Evolutionary conservation across 2,113 vertebrate species (phyloP), one percentile per base, ranked within the genome.

Genomic region (Callospermophilus lateralis): DNA sequence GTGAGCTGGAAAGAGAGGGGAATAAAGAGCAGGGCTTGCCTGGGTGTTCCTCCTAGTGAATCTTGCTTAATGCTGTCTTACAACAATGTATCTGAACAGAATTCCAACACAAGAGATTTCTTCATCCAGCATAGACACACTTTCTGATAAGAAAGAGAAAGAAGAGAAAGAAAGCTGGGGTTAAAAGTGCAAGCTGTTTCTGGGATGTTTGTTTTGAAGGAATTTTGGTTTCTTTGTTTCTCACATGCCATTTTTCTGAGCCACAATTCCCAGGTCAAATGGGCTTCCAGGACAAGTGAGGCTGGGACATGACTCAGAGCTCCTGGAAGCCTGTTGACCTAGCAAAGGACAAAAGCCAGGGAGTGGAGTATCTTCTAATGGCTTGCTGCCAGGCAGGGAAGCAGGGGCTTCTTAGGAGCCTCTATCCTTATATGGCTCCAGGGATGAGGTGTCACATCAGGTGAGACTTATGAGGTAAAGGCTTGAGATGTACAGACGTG

Each of bases 131-230:
- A 22, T 13, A 15, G 6, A 51, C 3, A 12, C 28, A 30, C 68
- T 89, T 58, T 61, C 28, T 4, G 48, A 45, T 34, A 26, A 74
- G 81, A 72, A 84, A 7, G 53, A 84, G 84, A 86, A 86, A 34
- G 65, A 55, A 51, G 48, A 68, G 45, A 79, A 39, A 68, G 45
- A 79, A 76, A 30, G 17, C 96, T 63, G 93, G 94, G 98, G 97
- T 83, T 87, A 91, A 98, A 98, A 93, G 95, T 96, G 51, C 91
- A 92, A 7, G 28, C 72, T 68, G 45, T 89, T 97, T 92, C 79
- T 53, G 74, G 90, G 84, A 51, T 76, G 79, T 90, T 94, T 94
- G 77, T 91, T 92, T 92, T 30, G 83, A 87, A 88, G 81, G 67
- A 74, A 37, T n/a, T 30, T 70, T 80, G 91, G 83, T 45, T 72